A percentile compares a stretch with the other conserved stretches of the same genome.
Evolutionary conservation across 1,140 invertebrate genomes (phyloP).

Genomic region (Ceratosolen fusciceps): DNA sequence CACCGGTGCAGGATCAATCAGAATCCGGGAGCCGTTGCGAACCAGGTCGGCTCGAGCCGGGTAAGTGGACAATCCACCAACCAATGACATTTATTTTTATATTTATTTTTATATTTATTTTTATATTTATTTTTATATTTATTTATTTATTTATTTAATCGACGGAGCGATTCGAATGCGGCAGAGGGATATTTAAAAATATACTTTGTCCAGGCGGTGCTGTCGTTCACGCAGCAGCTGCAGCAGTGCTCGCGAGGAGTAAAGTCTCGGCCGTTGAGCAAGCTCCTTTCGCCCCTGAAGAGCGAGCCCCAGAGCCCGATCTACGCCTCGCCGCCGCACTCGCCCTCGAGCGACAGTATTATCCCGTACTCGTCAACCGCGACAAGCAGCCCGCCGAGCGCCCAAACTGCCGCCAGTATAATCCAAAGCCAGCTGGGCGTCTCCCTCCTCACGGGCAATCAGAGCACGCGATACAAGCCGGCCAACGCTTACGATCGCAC

Average conservation of each 20-base stretch:
- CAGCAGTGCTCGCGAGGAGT: slow-evolving; percentile 77
- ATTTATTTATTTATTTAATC: too few species aligned
- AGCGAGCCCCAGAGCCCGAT: slow-evolving; percentile 85
- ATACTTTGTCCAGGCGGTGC: slow-evolving; percentile 66
- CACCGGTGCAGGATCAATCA: slow-evolving; percentile 74
- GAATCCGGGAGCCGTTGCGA: slow-evolving; percentile 59
- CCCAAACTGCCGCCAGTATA: slow-evolving; percentile 67
- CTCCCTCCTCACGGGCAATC: slow-evolving; percentile 64
- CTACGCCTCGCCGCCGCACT: slow-evolving; percentile 87
- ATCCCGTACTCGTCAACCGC: slow-evolving; percentile 70
- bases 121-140: not conserved
- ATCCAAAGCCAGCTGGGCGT: slow-evolving; percentile 69
- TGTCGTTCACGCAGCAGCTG: slow-evolving; percentile 84
- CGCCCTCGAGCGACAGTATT: slow-evolving; percentile 81
- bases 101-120: not conserved
- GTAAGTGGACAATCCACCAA: not conserved
- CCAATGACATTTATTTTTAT: not conserved
- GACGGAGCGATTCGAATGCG: too few species aligned
- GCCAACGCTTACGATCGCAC: slow-evolving; percentile 64
- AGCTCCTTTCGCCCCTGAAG: slow-evolving; percentile 79
- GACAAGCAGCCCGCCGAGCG: slow-evolving; percentile 68
- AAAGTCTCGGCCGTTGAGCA: slow-evolving; percentile 74
- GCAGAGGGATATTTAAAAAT: not conserved
- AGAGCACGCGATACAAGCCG: slow-evolving; percentile 66
- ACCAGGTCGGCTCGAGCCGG: slow-evolving; percentile 34